Conservation (phyloP, 2,888 invertebrate species). For the Timema cristinae region DNA sequence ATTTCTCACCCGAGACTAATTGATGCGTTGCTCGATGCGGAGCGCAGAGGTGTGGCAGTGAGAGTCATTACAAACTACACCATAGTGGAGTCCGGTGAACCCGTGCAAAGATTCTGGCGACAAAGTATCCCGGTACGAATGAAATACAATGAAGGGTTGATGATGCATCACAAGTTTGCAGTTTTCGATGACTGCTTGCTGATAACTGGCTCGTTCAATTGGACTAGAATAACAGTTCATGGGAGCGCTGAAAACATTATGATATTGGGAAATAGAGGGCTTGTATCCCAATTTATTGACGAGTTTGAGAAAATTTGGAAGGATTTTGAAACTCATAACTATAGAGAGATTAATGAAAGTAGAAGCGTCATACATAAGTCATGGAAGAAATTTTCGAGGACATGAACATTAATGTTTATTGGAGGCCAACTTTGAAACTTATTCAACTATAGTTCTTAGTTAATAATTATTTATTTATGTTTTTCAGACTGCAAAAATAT, state of each 20-base stretch:
- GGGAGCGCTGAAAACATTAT: not conserved
- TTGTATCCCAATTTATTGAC: too few relatives aligned
- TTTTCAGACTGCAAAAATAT: too few relatives aligned
- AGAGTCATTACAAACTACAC: not conserved
- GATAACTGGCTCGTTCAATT: slow-evolving; percentile 10
- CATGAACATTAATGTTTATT: too few relatives aligned
- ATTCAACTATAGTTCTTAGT: too few relatives aligned
- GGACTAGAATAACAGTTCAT: slow-evolving; percentile 3
- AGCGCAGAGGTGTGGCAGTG: not conserved
- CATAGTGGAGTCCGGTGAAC: not conserved
- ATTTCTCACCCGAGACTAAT: not conserved
- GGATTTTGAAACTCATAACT: too few relatives aligned
- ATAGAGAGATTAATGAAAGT: too few relatives aligned
- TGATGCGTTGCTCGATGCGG: not conserved
- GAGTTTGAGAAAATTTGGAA: too few relatives aligned
- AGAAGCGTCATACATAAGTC: too few relatives aligned
- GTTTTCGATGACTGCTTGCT: slow-evolving; percentile 1
- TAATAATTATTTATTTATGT: too few relatives aligned
- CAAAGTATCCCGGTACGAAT: not conserved
- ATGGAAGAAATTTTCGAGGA: too few relatives aligned
- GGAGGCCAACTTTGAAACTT: too few relatives aligned
- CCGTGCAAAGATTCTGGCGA: slow-evolving; percentile 7
- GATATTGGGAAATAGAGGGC: too few relatives aligned
- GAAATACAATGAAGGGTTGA: not conserved
- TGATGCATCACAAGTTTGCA: slow-evolving; percentile 14